These are phyloP conservation scores for Aleiodes testaceus DNA, from an alignment of 2,888 invertebrate species.

Conservation along the genomic window DNA sequence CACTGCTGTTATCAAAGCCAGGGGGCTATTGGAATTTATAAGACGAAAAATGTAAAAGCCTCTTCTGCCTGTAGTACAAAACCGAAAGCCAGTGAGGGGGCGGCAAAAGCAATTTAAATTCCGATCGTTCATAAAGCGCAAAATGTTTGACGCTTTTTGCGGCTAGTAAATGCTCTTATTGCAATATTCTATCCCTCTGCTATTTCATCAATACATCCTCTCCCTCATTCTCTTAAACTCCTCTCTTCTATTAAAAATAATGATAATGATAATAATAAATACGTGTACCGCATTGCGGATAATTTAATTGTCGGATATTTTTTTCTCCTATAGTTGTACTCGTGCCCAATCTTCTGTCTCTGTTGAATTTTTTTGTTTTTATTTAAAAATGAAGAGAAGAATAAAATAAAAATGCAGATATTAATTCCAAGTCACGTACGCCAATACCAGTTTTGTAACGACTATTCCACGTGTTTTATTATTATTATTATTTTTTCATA, in stretches of 20 bases:
- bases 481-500: background rate
- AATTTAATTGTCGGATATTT: background rate
- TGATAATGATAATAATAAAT: constrained; percentile 6
- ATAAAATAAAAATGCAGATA: constrained; percentile 10
- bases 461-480: background rate
- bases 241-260: constrained; percentile 13
- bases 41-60: constrained; percentile 59
- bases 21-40: constrained; percentile 62
- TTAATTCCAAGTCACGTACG: constrained; percentile 27
- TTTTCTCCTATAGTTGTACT: background rate
- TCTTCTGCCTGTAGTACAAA: constrained; percentile 44
- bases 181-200: constrained; percentile 17
- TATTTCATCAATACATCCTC: constrained; percentile 1
- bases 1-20: constrained; percentile 53
- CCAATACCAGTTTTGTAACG: background rate
- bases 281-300: constrained; percentile 17
- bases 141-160: constrained; percentile 53
- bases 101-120: constrained; percentile 64
- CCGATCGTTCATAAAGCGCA: constrained; percentile 64
- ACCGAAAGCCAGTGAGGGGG: background rate
- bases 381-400: background rate
- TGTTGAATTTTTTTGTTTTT: too few species aligned
- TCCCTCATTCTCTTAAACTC: background rate
- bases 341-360: constrained; percentile 14
- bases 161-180: constrained; percentile 18